Conservation (phyloP, 2,888 invertebrate species). For the Lacanobia oleracea region DNA sequence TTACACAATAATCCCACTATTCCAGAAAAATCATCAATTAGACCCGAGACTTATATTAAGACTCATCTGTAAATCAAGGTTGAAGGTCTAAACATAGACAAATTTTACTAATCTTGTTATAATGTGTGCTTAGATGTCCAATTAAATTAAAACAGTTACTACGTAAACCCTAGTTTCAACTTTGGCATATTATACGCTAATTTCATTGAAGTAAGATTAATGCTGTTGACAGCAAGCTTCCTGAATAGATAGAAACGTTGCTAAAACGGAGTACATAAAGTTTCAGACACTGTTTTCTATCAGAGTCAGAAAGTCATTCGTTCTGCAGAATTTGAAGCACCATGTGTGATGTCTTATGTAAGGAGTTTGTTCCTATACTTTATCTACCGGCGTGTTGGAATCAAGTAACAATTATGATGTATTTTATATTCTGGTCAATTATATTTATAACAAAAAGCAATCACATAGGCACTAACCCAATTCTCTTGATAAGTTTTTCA, state of each 20-base stretch:
- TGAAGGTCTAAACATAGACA: not conserved
- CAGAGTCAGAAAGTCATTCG: no score
- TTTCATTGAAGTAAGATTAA: not conserved
- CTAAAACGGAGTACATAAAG: no score
- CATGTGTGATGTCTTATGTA: no score
- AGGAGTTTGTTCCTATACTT: no score
- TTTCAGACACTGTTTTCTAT: no score
- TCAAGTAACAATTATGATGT: no score
- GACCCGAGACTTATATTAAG: not conserved
- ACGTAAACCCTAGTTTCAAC: not conserved
- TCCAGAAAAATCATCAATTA: not conserved
- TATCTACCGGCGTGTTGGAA: no score
- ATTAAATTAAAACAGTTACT: constrained; percentile 10
- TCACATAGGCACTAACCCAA: constrained; percentile 89
- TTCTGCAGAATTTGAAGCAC: no score
- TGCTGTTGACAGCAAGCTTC: not conserved
- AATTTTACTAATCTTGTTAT: constrained; percentile 1
- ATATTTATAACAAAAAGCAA: no score
- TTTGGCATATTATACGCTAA: constrained; percentile 16
- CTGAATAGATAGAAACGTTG: no score
- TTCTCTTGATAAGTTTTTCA: constrained; percentile 95
- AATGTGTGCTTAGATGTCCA: not conserved
- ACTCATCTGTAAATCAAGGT: not conserved
- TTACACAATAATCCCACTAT: no score
- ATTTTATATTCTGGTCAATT: no score